These are phyloP conservation scores for Rissa tridactyla DNA, from an alignment of 2,113 vertebrate genomes.

Conservation along the genomic window DNA sequence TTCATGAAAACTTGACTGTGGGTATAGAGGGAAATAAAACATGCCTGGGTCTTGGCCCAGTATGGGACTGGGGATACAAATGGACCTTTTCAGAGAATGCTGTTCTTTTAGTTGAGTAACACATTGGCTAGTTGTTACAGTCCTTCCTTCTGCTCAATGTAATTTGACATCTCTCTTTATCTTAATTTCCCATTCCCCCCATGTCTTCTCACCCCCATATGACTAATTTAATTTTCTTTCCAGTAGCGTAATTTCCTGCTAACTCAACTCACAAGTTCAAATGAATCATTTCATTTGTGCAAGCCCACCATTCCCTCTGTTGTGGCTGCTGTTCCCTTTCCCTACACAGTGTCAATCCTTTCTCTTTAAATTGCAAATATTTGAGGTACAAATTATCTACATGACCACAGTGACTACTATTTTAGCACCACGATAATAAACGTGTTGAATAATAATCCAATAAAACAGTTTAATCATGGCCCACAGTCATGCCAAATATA, in stretches of 20 bases:
- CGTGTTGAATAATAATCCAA: neutral
- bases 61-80: neutral
- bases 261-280: neutral
- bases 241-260: neutral
- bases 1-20: neutral
- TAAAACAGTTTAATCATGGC: neutral
- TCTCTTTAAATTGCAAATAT: neutral
- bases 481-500: neutral
- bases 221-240: neutral
- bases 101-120: neutral
- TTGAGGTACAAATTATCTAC: neutral
- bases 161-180: neutral
- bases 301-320: neutral
- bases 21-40: neutral
- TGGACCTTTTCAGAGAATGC: neutral
- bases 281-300: neutral
- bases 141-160: neutral
- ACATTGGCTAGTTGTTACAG: neutral
- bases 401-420: neutral
- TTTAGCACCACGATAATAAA: neutral
- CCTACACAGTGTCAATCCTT: neutral
- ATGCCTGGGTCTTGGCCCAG: neutral
- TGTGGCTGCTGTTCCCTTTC: neutral
- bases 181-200: neutral
- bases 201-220: neutral